These are phyloP conservation scores for Octodon degus DNA, from an alignment of 2,113 vertebrate genomes.

Conservation along the genomic window DNA sequence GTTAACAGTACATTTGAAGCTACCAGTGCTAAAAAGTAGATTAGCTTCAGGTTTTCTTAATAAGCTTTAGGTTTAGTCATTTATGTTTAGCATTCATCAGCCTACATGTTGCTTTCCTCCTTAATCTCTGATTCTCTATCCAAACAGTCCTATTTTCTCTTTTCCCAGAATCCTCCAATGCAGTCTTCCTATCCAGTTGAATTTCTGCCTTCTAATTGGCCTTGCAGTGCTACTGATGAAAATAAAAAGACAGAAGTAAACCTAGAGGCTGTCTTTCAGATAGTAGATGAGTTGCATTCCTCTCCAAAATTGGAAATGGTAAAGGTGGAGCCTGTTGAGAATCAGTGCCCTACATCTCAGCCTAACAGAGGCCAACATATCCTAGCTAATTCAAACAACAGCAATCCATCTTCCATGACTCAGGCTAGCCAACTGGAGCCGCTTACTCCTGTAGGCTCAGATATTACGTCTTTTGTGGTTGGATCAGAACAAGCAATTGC, in stretches of 20 bases:
- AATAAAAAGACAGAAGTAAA: constrained; percentile 85
- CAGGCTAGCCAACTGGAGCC: constrained; percentile 80
- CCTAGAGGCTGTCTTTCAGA: constrained; percentile 89
- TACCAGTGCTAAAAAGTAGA: constrained; percentile 59
- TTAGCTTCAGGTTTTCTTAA: constrained; percentile 56
- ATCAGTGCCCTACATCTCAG: constrained; percentile 73
- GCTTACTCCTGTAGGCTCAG: constrained; percentile 81
- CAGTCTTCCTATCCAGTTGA: constrained; percentile 85
- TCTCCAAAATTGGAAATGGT: constrained; percentile 82
- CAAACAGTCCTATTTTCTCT: constrained; percentile 75
- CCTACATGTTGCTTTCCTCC: constrained; percentile 67
- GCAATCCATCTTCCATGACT: constrained; percentile 71
- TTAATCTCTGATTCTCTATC: constrained; percentile 73
- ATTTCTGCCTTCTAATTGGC: constrained; percentile 79
- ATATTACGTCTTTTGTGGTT: constrained; percentile 80
- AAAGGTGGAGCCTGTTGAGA: constrained; percentile 86
- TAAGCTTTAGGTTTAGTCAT: constrained; percentile 32
- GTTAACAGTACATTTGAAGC: constrained; percentile 41
- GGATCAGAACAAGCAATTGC: constrained; percentile 79
- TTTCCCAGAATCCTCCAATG: constrained; percentile 83
- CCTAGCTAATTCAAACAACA: constrained; percentile 71
- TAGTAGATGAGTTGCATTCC: constrained; percentile 87
- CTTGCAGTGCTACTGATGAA: constrained; percentile 80
- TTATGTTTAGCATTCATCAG: constrained; percentile 61
- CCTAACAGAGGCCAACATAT: constrained; percentile 73